Evolutionary conservation across 2,888 invertebrate genomes (phyloP).

Genomic region (Himalopsyche japonica): DNA sequence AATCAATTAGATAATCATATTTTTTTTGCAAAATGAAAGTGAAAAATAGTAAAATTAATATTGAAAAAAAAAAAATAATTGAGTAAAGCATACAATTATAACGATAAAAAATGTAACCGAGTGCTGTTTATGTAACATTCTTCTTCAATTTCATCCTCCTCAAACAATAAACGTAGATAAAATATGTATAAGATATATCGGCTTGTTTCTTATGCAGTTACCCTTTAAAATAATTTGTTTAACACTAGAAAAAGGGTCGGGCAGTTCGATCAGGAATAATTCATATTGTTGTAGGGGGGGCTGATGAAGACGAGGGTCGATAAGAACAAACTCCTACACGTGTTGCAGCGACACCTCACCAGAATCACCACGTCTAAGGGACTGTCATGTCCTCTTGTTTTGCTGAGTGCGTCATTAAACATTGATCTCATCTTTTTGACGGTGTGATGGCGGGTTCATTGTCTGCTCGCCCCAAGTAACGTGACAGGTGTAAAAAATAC

Average conservation of each 20-base stretch:
- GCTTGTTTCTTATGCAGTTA: neutral
- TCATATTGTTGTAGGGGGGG: conserved; percentile 26
- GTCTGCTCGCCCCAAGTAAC: conserved; percentile 11
- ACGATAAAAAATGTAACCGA: too few relatives aligned
- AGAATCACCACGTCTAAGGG: conserved; percentile 8
- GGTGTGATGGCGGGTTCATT: conserved; percentile 10
- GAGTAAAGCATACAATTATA: too few relatives aligned
- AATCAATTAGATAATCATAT: too few relatives aligned
- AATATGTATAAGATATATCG: neutral
- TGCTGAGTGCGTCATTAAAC: conserved; percentile 35
- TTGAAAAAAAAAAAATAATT: too few relatives aligned
- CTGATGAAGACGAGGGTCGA: conserved; percentile 37
- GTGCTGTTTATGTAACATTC: too few relatives aligned
- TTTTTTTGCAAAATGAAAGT: too few relatives aligned
- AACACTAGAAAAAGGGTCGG: neutral
- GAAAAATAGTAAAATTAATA: too few relatives aligned
- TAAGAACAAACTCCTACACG: conserved; percentile 29
- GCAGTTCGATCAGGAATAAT: conserved; percentile 22
- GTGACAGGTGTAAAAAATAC: neutral
- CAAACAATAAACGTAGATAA: too few relatives aligned
- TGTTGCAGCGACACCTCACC: conserved; percentile 5
- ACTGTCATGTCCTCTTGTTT: conserved; percentile 18
- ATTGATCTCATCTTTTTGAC: conserved; percentile 35
- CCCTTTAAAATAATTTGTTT: neutral
- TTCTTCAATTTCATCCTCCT: too few relatives aligned